Evolutionary conservation across 1,140 invertebrate genomes (phyloP), one percentile per base, ranked within the genome.

Genomic region (Liolophura sinensis): DNA sequence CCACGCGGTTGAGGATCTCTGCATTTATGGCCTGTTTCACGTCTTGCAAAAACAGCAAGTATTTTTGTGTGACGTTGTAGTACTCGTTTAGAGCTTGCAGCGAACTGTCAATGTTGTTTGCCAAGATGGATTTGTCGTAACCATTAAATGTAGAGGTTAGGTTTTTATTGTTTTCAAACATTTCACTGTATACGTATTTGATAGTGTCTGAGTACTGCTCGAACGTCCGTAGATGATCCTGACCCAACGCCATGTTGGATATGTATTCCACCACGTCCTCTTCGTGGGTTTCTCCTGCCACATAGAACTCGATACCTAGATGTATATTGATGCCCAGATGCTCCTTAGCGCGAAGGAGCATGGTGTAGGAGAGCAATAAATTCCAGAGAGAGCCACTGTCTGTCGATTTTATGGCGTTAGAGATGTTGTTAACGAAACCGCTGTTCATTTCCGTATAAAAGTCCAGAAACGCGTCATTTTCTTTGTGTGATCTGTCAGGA

Each of bases 281-380:
- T 1, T 62, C 48, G 0, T 52, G 56, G 27, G 65, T 48, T 9
- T 16, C 11, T 14, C 68, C 68, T 16, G 40, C 58, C 48, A 65
- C 68, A 25, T 65, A 69, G 64, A 69, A 69, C 1, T 50, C 40
- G 1, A 69, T 69, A 18, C 64, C 68, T 20, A 63, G n/a, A 3
- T 63, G 16, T 15, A 69, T 20, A 46, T 56, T 51, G 5, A 65
- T 60, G 16, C 68, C 68, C 12, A 62, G 14, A 16, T 40, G 20
- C 47, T 69, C 68, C 49, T 69, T 58, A 20, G 63, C 58, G 24
- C 56, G 55, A 55, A 69, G 62, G 11, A 69, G 24, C 3, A 64
- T 65, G 48, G 65, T 69, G 63, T 69, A 69, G 7, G 68, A 63
- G 16, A 69, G 20, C 51, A 65, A 49, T n/a, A 65, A 48, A 49